Evolutionary conservation across 2,888 invertebrate genomes (phyloP).

Genomic region (Tetanocera ferruginea): DNA sequence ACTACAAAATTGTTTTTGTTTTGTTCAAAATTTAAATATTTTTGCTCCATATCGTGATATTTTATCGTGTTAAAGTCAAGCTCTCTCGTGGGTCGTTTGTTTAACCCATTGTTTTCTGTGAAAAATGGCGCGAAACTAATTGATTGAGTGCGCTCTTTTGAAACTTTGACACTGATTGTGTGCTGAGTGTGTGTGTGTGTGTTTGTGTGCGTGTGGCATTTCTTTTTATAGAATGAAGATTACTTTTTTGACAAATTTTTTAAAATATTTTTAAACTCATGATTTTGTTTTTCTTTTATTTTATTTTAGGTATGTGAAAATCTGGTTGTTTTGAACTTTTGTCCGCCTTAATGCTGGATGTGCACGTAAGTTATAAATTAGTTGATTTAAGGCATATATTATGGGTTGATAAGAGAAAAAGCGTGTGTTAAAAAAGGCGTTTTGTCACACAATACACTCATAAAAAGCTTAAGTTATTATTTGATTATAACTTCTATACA

Average conservation of each 20-base stretch:
- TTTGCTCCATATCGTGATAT: not conserved
- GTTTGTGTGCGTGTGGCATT: not conserved
- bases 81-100: slow-evolving; percentile 4
- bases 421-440: too few species aligned
- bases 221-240: not conserved
- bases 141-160: not conserved
- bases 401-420: too few species aligned
- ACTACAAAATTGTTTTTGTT: not conserved
- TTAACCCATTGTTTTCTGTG: not conserved
- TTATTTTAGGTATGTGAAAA: not conserved
- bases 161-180: too few species aligned
- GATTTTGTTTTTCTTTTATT: not conserved
- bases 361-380: too few species aligned
- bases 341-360: too few species aligned
- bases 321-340: not conserved
- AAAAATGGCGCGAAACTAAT: slow-evolving; percentile 27
- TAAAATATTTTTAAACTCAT: not conserved
- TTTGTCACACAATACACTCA: too few species aligned
- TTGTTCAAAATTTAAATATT: not conserved
- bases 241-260: not conserved
- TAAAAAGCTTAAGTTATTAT: too few species aligned
- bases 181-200: not conserved
- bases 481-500: too few species aligned
- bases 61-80: not conserved
- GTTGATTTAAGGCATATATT: too few species aligned